Evolutionary conservation across 2,797 vertebrate species (phyloP).

Genomic region (Phalloptychus januarius): DNA sequence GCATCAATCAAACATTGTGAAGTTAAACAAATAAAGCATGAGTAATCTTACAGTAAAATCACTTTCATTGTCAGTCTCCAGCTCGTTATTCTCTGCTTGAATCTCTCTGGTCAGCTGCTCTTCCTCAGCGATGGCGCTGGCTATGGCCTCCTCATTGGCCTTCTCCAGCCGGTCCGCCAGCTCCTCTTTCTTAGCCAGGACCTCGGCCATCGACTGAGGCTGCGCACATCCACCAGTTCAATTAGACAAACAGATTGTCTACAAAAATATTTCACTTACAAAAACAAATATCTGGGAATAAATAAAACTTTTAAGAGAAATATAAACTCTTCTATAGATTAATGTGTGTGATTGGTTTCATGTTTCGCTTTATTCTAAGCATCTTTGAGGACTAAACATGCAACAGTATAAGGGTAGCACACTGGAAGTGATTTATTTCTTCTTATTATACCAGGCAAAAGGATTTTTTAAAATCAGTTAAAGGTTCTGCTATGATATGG

Average conservation of each 20-base stretch:
- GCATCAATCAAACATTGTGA: background rate
- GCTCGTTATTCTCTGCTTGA: constrained; percentile 93
- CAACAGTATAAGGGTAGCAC: background rate
- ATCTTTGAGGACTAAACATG: background rate
- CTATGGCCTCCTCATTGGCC: constrained; percentile 99
- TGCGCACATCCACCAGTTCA: constrained; percentile 62
- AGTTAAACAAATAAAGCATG: background rate
- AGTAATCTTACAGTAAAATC: constrained; percentile 90
- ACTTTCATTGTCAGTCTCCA: constrained; percentile 93
- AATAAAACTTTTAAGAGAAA: background rate
- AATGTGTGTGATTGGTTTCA: background rate
- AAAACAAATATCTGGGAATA: background rate
- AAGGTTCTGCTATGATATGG: background rate
- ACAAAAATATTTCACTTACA: background rate
- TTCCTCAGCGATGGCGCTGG: constrained; percentile 97
- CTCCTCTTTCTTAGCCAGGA: constrained; percentile 97
- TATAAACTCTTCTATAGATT: background rate
- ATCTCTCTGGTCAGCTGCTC: constrained; percentile 97
- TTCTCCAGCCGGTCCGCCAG: constrained; percentile 95
- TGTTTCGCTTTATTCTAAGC: background rate
- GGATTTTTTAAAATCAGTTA: background rate
- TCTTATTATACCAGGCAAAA: background rate
- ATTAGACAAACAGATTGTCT: constrained; percentile 37
- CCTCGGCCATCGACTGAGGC: constrained; percentile 97
- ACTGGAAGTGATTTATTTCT: background rate